These are phyloP conservation scores for Phalacrocorax aristotelis DNA, from an alignment of 2,113 vertebrate species.

Conservation along the genomic window DNA sequence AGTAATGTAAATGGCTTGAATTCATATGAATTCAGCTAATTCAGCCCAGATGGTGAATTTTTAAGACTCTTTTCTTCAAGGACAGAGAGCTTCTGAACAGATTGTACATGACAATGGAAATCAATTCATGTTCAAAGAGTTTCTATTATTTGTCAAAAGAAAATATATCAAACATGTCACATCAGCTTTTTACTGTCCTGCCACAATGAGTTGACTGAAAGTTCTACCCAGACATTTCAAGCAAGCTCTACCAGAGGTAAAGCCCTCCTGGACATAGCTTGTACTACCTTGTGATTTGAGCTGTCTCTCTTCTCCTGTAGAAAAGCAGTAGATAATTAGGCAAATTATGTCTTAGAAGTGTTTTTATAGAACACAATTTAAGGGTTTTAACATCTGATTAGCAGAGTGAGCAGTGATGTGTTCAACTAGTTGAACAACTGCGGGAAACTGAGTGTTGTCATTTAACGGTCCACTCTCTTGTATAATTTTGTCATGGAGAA, in stretches of 20 bases:
- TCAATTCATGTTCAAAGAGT: not conserved
- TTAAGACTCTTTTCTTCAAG: not conserved
- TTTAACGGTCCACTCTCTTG: not conserved
- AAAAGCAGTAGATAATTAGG: not conserved
- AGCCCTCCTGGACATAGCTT: not conserved
- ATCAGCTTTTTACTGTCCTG: not conserved
- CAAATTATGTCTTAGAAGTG: not conserved
- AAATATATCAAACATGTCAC: not conserved
- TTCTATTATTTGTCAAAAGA: not conserved
- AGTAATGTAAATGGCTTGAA: not conserved
- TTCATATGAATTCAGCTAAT: not conserved
- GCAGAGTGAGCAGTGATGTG: not conserved
- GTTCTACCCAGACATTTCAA: not conserved
- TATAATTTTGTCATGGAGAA: not conserved
- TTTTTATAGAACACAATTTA: not conserved
- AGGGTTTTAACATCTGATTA: not conserved
- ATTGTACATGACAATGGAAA: not conserved
- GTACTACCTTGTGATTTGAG: not conserved
- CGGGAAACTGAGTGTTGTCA: not conserved
- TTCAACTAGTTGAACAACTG: not conserved
- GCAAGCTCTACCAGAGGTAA: not conserved
- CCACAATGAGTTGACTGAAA: not conserved
- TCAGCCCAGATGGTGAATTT: constrained; percentile 13
- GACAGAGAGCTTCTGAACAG: not conserved
- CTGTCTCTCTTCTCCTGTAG: not conserved